Conservation (phyloP, 2,113 vertebrate species). For the Sapayoa aenigma region DNA sequence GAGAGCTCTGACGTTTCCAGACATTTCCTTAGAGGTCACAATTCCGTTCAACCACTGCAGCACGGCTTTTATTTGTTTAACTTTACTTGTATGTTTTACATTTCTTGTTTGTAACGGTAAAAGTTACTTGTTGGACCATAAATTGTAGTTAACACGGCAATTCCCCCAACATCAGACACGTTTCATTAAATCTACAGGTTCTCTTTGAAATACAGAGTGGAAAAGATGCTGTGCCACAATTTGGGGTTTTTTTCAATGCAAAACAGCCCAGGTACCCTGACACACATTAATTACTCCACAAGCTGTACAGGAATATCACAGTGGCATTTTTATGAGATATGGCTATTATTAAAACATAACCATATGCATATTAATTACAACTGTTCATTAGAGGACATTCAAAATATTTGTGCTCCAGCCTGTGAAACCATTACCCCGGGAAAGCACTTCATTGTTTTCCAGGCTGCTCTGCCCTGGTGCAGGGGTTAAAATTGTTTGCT, state of each 20-base stretch:
- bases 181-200: not conserved
- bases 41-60: not conserved
- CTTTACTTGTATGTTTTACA: not conserved
- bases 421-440: not conserved
- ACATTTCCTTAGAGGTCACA: not conserved
- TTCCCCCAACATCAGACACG: not conserved
- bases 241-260: not conserved
- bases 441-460: accelerated
- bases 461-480: not conserved
- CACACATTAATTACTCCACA: not conserved
- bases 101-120: not conserved
- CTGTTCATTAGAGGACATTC: not conserved
- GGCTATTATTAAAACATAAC: not conserved
- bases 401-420: not conserved
- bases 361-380: not conserved
- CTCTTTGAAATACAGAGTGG: not conserved
- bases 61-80: not conserved
- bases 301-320: not conserved
- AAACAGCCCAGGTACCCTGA: not conserved
- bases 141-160: not conserved
- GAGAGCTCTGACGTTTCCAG: not conserved
- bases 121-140: not conserved
- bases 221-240: not conserved
- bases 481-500: not conserved
- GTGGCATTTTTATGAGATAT: not conserved